Base-by-base conservation (phyloP, 2,888 invertebrate genomes). In the Apotomis betuletana region DNA sequence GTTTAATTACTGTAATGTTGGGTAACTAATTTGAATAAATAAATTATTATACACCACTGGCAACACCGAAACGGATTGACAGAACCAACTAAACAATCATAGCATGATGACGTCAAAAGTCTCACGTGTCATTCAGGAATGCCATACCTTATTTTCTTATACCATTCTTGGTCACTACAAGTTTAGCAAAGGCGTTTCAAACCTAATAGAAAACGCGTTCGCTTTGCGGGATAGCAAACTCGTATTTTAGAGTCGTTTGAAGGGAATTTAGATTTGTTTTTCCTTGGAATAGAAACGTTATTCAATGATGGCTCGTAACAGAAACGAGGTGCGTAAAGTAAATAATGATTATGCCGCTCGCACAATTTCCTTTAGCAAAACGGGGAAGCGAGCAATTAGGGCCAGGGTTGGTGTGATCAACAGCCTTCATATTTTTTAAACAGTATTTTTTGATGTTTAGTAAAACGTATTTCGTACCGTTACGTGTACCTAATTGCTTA, bases 351-450 rank as follows among this genome's bases (percentile, higher is more conserved):
- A 58, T 38, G 61, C 46, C 51, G 55, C 38, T 62, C 57, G 55
- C 59, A 49, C 65, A 67, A 68, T 63, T 68, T 72, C 63, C 67
- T 63, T 70, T 71, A 57, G 44, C 60, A 61, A 62, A 67, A 63
- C 62, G 52, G 58, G 55, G 41, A 38, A 59, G 72, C 41, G 52
- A 68, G 76, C 77, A 82, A 83, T 81, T 82, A 81, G 77, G 74
- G 75, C 67, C 69, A 70, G 69, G 74, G 74, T 67, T 77, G 77
- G 77, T 73, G 70, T 69, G 70, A 74, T 76, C 69, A 73, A 58
- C 58, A 58, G 68, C 62, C 54, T 62, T 62, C 9, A 44, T 57
- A 51, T 52, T 49, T 63, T 61, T 63, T 54, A 27, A 49, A 36
- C 27, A n/a, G 38, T 51, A 49, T 67, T 63, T 68, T 62, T 58